phyloP scores from a whole-genome alignment of 2,888 invertebrate species.

The Heliconius cydno region DNA sequence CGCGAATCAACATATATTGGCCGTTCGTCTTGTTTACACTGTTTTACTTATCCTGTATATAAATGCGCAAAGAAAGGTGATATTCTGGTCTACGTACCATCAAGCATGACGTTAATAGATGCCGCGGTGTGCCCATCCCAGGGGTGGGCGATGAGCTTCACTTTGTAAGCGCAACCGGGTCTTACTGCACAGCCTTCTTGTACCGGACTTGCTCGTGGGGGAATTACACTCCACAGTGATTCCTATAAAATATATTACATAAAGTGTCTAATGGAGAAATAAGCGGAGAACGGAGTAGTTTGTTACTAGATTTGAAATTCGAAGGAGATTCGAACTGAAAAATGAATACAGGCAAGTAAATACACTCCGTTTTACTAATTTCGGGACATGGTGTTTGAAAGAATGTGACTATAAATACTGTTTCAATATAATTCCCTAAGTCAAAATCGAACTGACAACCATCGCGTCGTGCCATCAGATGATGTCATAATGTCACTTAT shows the following conservation, averaged over 20 bases:
- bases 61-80: too few species aligned
- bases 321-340: background rate
- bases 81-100: slow-evolving; percentile 57
- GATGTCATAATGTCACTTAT: too few species aligned
- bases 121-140: slow-evolving; percentile 72
- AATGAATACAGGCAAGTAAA: background rate
- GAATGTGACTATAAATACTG: too few species aligned
- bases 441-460: too few species aligned
- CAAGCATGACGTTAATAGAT: slow-evolving; percentile 59
- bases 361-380: too few species aligned
- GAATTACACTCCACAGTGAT: slow-evolving; percentile 65
- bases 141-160: slow-evolving; percentile 68
- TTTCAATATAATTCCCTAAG: too few species aligned
- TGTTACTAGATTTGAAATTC: background rate
- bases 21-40: too few species aligned
- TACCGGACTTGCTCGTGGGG: slow-evolving; percentile 58
- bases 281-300: background rate
- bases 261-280: background rate
- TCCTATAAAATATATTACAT: slow-evolving; percentile 53
- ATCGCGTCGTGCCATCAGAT: too few species aligned
- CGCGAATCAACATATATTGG: too few species aligned
- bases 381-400: too few species aligned
- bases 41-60: too few species aligned
- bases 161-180: slow-evolving; percentile 70
- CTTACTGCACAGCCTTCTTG: slow-evolving; percentile 68